phyloP scores from a whole-genome alignment of 2,113 vertebrate genomes.

The Siphamia tubifer region DNA sequence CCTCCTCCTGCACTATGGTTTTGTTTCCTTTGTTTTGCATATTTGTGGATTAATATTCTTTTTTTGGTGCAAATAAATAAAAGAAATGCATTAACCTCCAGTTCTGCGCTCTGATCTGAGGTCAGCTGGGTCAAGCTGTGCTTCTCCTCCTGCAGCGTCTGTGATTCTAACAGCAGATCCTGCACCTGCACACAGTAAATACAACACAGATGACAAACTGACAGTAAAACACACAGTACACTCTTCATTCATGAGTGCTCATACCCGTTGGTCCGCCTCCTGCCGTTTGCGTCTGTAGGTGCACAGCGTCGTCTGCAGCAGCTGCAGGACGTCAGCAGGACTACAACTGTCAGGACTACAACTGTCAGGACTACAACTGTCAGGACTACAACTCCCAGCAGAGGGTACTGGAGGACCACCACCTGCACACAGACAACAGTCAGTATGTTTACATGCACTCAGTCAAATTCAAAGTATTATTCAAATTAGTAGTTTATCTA shows the following conservation, averaged over 20 bases:
- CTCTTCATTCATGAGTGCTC: not conserved
- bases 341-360: conserved; percentile 14
- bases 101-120: conserved; percentile 35
- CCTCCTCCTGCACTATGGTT: not conserved
- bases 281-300: not conserved
- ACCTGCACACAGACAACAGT: conserved; percentile 4
- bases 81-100: conserved; percentile 59
- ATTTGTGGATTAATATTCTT: no score
- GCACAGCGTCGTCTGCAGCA: conserved; percentile 35
- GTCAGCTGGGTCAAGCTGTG: conserved; percentile 32
- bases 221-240: not conserved
- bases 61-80: no score
- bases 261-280: conserved; percentile 31
- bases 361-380: conserved; percentile 27
- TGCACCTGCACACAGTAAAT: conserved; percentile 43
- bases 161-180: conserved; percentile 32
- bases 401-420: no score
- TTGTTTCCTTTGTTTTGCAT: no score
- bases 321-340: conserved; percentile 37
- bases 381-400: not conserved
- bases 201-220: not conserved
- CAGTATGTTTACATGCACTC: not conserved
- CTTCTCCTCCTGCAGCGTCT: conserved; percentile 54
- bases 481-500: no score
- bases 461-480: fast-evolving